Percentiles rank a stretch among this genome's conserved stretches.
Evolutionary conservation across 2,888 invertebrate species (phyloP).

Genomic region (Eulithis testata): DNA sequence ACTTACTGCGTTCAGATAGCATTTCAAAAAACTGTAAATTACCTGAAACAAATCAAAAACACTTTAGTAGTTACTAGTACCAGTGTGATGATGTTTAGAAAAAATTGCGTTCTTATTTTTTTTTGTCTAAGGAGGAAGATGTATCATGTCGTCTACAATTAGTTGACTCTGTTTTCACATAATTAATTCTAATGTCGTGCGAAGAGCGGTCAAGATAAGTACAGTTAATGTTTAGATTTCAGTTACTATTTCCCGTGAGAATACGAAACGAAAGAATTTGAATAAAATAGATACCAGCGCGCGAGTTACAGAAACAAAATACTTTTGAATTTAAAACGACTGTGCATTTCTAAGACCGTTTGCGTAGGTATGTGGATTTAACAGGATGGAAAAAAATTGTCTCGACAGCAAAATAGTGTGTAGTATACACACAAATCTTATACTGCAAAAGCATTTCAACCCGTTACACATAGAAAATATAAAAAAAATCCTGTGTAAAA

Average conservation of each 20-base stretch:
- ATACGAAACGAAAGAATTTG: conserved; percentile 59
- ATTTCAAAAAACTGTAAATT: conserved; percentile 37
- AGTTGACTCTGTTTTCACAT: conserved; percentile 30
- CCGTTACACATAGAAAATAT: no score
- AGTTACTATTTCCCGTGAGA: conserved; percentile 52
- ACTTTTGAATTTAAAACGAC: conserved; percentile 25
- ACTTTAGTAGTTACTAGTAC: neutral
- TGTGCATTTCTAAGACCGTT: conserved; percentile 10
- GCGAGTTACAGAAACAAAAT: conserved; percentile 19
- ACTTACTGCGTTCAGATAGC: conserved; percentile 12
- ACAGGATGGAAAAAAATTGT: no score
- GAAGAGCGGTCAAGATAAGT: conserved; percentile 52
- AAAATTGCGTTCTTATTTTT: neutral
- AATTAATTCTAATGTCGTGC: conserved; percentile 64
- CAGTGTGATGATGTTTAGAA: no score
- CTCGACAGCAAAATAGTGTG: no score
- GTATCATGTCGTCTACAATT: neutral
- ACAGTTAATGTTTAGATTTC: conserved; percentile 71
- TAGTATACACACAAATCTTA: no score
- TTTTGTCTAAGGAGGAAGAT: conserved; percentile 14
- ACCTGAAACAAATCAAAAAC: conserved; percentile 56
- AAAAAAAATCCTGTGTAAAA: no score
- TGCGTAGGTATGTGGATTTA: neutral
- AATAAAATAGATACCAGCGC: conserved; percentile 36
- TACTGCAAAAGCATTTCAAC: no score